A percentile compares a stretch with the other conserved stretches of the same genome.
Conservation (phyloP, 1,140 invertebrate species). For the Asbolus verrucosus region DNA sequence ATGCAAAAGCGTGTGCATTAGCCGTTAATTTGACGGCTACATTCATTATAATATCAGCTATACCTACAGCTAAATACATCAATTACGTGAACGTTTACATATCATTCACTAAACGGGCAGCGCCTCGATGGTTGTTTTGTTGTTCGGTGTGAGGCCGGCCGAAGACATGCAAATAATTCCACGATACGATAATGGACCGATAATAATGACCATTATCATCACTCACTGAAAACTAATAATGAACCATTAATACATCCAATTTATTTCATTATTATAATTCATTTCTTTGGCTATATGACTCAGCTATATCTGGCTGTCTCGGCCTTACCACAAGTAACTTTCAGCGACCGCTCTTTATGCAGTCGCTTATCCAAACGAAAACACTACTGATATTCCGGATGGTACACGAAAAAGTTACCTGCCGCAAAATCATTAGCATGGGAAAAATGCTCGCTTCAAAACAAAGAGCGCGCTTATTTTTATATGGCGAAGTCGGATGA, state of each 20-base stretch:
- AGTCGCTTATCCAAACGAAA: slow-evolving; percentile 8
- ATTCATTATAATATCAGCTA: slow-evolving; percentile 51
- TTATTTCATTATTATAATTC: slow-evolving; percentile 65
- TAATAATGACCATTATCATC: slow-evolving; percentile 63
- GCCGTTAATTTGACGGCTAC: slow-evolving; percentile 50
- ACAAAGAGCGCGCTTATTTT: slow-evolving; percentile 44
- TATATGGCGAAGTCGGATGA: slow-evolving; percentile 18
- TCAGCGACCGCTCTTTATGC: slow-evolving; percentile 2
- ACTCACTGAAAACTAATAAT: slow-evolving; percentile 63
- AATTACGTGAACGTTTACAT: slow-evolving; percentile 47
- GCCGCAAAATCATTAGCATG: slow-evolving; percentile 60
- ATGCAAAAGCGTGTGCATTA: slow-evolving; percentile 49
- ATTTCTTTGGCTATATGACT: slow-evolving; percentile 60
- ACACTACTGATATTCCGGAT: slow-evolving; percentile 21
- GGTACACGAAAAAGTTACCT: slow-evolving; percentile 46
- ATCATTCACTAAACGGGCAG: slow-evolving; percentile 26
- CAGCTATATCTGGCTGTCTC: slow-evolving; percentile 53
- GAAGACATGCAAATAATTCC: slow-evolving; percentile 56
- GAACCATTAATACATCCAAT: slow-evolving; percentile 63
- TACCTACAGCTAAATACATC: slow-evolving; percentile 51
- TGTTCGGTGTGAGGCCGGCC: slow-evolving; percentile 17
- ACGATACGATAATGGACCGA: slow-evolving; percentile 51
- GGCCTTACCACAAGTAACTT: slow-evolving; percentile 26
- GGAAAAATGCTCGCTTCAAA: slow-evolving; percentile 53
- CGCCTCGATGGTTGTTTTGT: slow-evolving; percentile 2